phyloP scores from a whole-genome alignment of 2,888 invertebrate genomes.

The Anoncus sp. region DNA sequence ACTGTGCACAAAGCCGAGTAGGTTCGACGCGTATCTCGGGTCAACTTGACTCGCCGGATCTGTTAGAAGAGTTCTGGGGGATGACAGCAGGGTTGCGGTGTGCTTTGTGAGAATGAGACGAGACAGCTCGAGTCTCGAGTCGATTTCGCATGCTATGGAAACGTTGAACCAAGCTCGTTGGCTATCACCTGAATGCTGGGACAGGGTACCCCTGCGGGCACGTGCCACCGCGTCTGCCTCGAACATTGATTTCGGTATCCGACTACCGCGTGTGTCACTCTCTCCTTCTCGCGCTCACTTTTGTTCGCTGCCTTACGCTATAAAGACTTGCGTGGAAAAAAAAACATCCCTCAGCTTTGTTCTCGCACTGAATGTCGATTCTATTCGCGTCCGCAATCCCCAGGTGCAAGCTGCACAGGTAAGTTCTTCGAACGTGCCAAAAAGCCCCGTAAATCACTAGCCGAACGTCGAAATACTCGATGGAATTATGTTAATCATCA shows the following conservation, averaged over 20 bases:
- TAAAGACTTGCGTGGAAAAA: slow-evolving; percentile 54
- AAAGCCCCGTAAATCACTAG: slow-evolving; percentile 10
- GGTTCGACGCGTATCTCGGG: slow-evolving; percentile 26
- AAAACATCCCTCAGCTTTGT: slow-evolving; percentile 60
- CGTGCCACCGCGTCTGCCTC: slow-evolving; percentile 77
- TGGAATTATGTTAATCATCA: no score
- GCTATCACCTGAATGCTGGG: slow-evolving; percentile 99
- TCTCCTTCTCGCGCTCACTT: slow-evolving; percentile 38
- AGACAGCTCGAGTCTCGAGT: slow-evolving; percentile 60
- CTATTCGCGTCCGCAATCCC: slow-evolving; percentile 29
- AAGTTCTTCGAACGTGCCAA: slow-evolving; percentile 42
- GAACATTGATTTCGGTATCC: slow-evolving; percentile 65
- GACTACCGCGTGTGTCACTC: slow-evolving; percentile 54
- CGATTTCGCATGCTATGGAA: slow-evolving; percentile 37
- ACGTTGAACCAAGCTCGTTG: slow-evolving; percentile 75
- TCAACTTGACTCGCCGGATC: slow-evolving; percentile 25
- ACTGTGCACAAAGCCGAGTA: slow-evolving; percentile 14
- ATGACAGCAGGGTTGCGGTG: slow-evolving; percentile 16
- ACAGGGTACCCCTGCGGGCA: slow-evolving; percentile 95
- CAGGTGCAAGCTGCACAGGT: slow-evolving; percentile 60
- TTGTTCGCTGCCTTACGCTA: slow-evolving; percentile 39
- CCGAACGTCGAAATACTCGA: neutral
- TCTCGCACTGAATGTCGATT: slow-evolving; percentile 60
- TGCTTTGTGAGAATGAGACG: slow-evolving; percentile 29
- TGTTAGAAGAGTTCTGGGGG: slow-evolving; percentile 1